Base-by-base conservation (phyloP, 2,113 vertebrate species). In the Antechinus stuartii region DNA sequence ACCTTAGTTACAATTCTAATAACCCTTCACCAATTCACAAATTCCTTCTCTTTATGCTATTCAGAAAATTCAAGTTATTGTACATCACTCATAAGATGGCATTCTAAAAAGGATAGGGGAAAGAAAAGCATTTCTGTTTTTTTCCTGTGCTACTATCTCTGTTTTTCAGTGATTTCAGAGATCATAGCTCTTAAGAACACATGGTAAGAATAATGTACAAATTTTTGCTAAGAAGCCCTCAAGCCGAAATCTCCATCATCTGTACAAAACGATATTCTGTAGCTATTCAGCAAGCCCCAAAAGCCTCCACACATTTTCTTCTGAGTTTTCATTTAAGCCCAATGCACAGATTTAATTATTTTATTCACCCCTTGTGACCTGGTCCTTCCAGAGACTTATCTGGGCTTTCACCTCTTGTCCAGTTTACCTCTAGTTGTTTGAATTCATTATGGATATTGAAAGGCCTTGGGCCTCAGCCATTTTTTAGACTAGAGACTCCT, bases 11-110 rank as follows among this genome's bases (percentile, higher is more conserved):
- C 14, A n/a, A 14, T 76, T 22, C 61, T 76, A 76, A 35, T 14
- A n/a, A n/a, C 61, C 35, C 61, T 76, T 5, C 35, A n/a, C 30
- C 61, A 76, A 76, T 76, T 35, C 12, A 76, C 35, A 76, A 76
- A 68, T 3, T 16, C 30, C 12, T n/a, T 91, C 52, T 93, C 89
- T 76, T 26, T 23, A 52, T n/a, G 3, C 56, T 90, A 68, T 90
- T 94, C 89, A 68, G 93, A 42, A 91, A 52, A 42, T 95, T n/a
- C 35, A 30, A 24, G 42, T 91, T 54, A 92, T 55, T 90, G 57
- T 22, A 61, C 49, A 90, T 76, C 52, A 35, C 2, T 92, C 35
- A 47, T 0, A 16, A 93, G 16, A 6, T 50, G 35, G 47, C 25
- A 46, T 92, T 92, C 61, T 68, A 12, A 68, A 35, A 68, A 68